These are phyloP conservation scores for Sebastes nivosus DNA, from an alignment of 2,797 vertebrate species.

Conservation along the genomic window DNA sequence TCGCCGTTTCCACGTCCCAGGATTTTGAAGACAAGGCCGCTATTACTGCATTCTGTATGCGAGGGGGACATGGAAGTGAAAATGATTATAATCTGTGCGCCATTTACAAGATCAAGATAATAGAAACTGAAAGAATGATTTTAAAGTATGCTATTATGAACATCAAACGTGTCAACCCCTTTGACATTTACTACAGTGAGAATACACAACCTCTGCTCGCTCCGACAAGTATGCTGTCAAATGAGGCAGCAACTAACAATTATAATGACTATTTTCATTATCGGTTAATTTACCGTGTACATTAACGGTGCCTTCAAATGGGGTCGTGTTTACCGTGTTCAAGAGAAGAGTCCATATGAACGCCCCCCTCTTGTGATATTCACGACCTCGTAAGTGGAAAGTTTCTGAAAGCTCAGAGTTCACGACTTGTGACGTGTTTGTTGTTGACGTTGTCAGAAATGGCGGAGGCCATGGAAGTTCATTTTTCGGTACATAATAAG, in stretches of 20 bases:
- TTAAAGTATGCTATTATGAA: not conserved
- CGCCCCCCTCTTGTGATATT: no score
- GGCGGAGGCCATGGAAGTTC: no score
- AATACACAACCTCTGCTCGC: not conserved
- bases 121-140: not conserved
- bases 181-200: not conserved
- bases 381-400: no score
- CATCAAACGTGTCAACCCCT: not conserved
- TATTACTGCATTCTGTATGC: conserved; percentile 95
- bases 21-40: conserved; percentile 99
- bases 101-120: not conserved
- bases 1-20: conserved; percentile 98
- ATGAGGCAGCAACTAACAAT: not conserved
- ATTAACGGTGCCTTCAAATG: no score
- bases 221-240: not conserved
- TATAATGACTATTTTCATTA: not conserved
- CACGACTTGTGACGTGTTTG: no score
- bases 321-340: no score
- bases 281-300: not conserved
- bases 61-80: not conserved
- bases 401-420: no score
- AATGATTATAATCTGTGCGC: not conserved
- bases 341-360: no score
- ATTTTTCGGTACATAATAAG: no score
- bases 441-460: no score